phyloP scores from a whole-genome alignment of 1,140 invertebrate genomes.

The Bombus vancouverensis region DNA sequence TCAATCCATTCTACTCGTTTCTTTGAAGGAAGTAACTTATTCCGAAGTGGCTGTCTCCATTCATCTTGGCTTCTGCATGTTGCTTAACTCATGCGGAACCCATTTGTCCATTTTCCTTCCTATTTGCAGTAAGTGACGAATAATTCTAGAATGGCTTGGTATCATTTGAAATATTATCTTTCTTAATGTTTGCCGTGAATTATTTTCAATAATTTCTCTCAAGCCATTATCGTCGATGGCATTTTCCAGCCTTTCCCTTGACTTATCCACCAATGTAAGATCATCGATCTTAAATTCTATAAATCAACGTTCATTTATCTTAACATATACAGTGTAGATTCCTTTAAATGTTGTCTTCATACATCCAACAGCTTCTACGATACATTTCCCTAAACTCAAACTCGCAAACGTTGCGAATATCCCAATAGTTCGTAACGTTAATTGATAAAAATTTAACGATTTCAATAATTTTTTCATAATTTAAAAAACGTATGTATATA shows the following conservation, averaged over 20 bases:
- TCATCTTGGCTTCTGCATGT: not conserved
- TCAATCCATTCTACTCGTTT: not conserved
- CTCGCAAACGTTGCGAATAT: not conserved
- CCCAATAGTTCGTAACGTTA: not conserved
- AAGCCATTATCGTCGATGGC: not conserved
- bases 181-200: not conserved
- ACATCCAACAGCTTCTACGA: not conserved
- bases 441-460: not conserved
- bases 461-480: no score
- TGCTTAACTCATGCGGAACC: not conserved
- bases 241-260: constrained; percentile 8
- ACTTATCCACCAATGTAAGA: not conserved
- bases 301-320: not conserved
- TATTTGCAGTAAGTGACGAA: not conserved
- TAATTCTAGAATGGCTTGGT: not conserved
- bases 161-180: not conserved
- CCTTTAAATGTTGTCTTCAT: not conserved
- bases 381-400: not conserved
- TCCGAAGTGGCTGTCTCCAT: not conserved
- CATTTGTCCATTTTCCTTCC: constrained; percentile 1
- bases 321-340: not conserved
- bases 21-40: not conserved
- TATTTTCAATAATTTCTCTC: constrained; percentile 1
- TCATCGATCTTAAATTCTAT: not conserved
- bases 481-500: no score